phyloP scores from a whole-genome alignment of 2,797 vertebrate species.

The Poecilia velifera region DNA sequence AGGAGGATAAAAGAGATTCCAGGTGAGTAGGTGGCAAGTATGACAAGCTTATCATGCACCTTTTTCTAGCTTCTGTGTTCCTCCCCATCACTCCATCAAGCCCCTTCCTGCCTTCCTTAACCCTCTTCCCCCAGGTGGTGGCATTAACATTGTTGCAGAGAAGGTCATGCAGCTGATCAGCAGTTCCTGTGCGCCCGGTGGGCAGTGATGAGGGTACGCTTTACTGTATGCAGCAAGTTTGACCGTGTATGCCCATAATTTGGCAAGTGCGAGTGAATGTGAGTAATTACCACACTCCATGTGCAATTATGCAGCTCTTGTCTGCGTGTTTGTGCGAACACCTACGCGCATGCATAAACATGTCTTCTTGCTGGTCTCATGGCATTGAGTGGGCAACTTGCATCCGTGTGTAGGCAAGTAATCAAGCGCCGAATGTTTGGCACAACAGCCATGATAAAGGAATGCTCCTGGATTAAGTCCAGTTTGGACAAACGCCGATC shows the following conservation, averaged over 20 bases:
- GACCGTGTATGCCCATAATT: slow-evolving; percentile 22
- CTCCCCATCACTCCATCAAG: slow-evolving; percentile 46
- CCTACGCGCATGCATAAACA: slow-evolving; percentile 55
- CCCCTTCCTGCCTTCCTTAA: not conserved
- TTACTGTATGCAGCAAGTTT: slow-evolving; percentile 32
- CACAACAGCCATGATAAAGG: slow-evolving; percentile 60
- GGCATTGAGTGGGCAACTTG: slow-evolving; percentile 38
- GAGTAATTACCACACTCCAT: slow-evolving; percentile 52
- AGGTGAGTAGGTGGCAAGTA: slow-evolving; percentile 26
- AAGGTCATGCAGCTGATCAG: slow-evolving; percentile 77
- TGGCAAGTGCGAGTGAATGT: slow-evolving; percentile 37
- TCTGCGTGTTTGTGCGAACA: slow-evolving; percentile 46
- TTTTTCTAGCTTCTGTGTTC: slow-evolving; percentile 20
- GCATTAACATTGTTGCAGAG: slow-evolving; percentile 75
- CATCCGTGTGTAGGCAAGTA: slow-evolving; percentile 29
- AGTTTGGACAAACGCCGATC: slow-evolving; percentile 57
- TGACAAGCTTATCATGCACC: slow-evolving; percentile 26
- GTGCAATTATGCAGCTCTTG: slow-evolving; percentile 55
- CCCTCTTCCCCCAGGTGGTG: slow-evolving; percentile 67
- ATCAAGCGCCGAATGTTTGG: slow-evolving; percentile 41
- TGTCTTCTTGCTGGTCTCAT: slow-evolving; percentile 34
- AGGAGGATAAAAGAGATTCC: slow-evolving; percentile 39
- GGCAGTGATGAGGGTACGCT: slow-evolving; percentile 41
- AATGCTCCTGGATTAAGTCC: slow-evolving; percentile 35
- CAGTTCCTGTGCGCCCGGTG: slow-evolving; percentile 30